Base-by-base conservation (phyloP, 2,888 invertebrate genomes). In the Melinaea marsaeus region DNA sequence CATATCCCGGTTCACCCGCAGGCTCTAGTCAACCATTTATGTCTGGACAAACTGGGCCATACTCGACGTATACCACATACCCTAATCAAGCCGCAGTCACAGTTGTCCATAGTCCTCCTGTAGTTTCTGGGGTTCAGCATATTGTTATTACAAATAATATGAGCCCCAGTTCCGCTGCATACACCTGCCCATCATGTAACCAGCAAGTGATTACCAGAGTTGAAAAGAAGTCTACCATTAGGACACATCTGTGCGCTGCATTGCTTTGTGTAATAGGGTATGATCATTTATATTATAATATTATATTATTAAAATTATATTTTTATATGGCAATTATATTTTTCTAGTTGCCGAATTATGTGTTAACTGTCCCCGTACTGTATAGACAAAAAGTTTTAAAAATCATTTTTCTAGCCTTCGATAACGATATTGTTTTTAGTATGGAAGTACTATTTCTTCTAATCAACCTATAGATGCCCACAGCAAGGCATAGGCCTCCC, bases 181-280 rank as follows among this genome's bases (percentile, higher is more conserved):
- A 81, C 1, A 78, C 82, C 11, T 92, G 92, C 68, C 87, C 80
- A 2, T 84, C 84, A 1, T 92, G 93, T 65, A 83, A 86, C 42
- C 76, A 78, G 7, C 83, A 83, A 33, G 81, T 91, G 1, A 75
- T 86, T 13, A 92, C 92, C 0, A 83, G 84, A 42, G 75, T 91
- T 37, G 79, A 81, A 68, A 74, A 72, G 51, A 86, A 79, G 63
- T 74, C 92, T 5, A 85, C 89, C 0, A 83, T 86, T 5, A 88
- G 85, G 61, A 93, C 93, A 0, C 93, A 93, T 76, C 72, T 92
- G 9, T 84, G 91, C 65, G 93, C 93, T 4, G 65, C 87, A 7
- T 57, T 92, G 0, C 78, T 93, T 13, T 93, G 92, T 71, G 35
- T 85, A n/a, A 2, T 86, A 13, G 81, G 80, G 87, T 88, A 72